Conservation (phyloP, 2,113 vertebrate species). For the Psilopogon haemacephalus region DNA sequence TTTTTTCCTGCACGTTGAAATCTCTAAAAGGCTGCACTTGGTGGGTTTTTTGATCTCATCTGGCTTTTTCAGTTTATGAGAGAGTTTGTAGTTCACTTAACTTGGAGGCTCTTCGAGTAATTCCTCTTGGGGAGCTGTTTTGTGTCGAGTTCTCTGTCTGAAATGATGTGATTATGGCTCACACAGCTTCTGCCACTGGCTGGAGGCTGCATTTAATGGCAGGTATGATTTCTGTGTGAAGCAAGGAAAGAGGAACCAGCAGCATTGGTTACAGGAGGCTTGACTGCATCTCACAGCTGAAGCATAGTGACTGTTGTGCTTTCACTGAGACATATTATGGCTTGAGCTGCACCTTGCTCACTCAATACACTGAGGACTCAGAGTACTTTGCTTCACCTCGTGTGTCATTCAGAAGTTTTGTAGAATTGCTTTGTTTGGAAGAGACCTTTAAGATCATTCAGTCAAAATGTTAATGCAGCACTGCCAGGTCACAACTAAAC, state of each 20-base stretch:
- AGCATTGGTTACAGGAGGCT: not conserved
- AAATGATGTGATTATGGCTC: not conserved
- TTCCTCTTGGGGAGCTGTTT: not conserved
- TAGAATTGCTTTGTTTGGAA: too few relatives aligned
- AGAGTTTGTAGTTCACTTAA: not conserved
- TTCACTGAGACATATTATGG: not conserved
- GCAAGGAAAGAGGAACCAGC: not conserved
- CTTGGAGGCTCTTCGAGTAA: not conserved
- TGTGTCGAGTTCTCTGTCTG: not conserved
- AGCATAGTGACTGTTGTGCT: not conserved
- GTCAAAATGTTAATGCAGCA: too few relatives aligned
- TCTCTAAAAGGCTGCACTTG: not conserved
- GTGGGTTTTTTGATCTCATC: not conserved
- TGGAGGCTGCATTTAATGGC: not conserved
- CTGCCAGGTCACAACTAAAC: too few relatives aligned
- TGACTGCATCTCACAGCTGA: not conserved
- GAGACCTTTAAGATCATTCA: too few relatives aligned
- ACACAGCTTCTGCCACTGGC: not conserved
- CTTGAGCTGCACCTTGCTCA: not conserved
- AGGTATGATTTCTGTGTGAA: not conserved
- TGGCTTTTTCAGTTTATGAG: not conserved
- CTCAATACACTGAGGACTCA: not conserved
- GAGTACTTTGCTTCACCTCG: not conserved
- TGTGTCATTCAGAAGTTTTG: not conserved
- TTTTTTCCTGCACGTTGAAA: rapidly evolving